These are phyloP conservation scores for Scelioninae gen. 1 DNA, from an alignment of 2,888 invertebrate species.

Conservation along the genomic window DNA sequence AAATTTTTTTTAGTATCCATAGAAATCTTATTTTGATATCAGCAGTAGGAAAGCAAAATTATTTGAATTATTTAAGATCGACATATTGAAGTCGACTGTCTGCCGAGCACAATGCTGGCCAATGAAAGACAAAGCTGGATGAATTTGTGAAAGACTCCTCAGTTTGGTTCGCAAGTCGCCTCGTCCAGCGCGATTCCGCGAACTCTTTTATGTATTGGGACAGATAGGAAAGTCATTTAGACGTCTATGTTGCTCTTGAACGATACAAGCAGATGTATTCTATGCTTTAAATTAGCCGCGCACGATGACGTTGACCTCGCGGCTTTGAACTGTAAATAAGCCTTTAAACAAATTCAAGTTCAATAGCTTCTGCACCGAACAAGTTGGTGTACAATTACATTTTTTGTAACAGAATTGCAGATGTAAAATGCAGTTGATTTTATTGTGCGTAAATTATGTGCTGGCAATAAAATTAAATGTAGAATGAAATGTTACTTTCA, in stretches of 20 bases:
- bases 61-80: too few species aligned
- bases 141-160: constrained; percentile 43
- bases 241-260: constrained; percentile 40
- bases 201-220: constrained; percentile 49
- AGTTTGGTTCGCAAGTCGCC: constrained; percentile 6
- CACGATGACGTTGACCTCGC: constrained; percentile 54
- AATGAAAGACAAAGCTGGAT: constrained; percentile 30
- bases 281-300: constrained; percentile 48
- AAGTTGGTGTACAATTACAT: constrained; percentile 1
- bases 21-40: too few species aligned
- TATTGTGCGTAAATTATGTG: too few species aligned
- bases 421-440: too few species aligned
- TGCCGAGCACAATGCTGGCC: too few species aligned
- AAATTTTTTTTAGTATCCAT: too few species aligned
- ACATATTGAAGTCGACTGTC: too few species aligned
- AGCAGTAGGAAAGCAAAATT: too few species aligned
- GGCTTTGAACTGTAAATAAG: constrained; percentile 23
- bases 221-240: constrained; percentile 52
- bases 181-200: constrained; percentile 40
- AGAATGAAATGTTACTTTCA: too few species aligned
- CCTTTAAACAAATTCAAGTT: constrained; percentile 47
- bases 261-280: constrained; percentile 41
- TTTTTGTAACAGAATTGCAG: too few species aligned
- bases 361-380: constrained; percentile 11
- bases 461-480: too few species aligned